Conservation (phyloP, 30 jellyfish, hydroid and myxozoan species). For the Turritopsis rubra region DNA sequence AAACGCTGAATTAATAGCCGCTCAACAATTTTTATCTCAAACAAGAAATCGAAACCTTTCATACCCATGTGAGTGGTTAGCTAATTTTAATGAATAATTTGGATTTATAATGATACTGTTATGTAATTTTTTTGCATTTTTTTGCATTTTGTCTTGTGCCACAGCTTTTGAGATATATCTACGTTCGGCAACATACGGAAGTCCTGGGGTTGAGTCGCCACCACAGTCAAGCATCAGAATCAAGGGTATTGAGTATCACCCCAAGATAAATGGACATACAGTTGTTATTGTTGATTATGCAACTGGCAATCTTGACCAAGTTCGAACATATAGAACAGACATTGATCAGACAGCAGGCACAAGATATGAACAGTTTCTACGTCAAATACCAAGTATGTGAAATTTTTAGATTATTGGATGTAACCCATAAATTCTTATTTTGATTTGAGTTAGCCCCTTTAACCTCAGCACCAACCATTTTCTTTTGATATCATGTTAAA, state of each 20-base stretch:
- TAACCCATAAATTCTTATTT: too few species aligned
- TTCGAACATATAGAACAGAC: slow-evolving; percentile 67
- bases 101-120: neutral
- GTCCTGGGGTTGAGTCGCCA: slow-evolving; percentile 62
- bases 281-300: slow-evolving; percentile 35
- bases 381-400: slow-evolving; percentile 38
- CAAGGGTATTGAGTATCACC: slow-evolving; percentile 71
- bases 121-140: neutral
- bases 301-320: slow-evolving; percentile 57
- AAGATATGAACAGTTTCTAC: slow-evolving; percentile 27
- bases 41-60: slow-evolving; percentile 56
- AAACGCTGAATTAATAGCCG: slow-evolving; percentile 39
- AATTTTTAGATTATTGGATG: too few species aligned
- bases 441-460: too few species aligned
- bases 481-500: too few species aligned
- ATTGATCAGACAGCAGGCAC: slow-evolving; percentile 49
- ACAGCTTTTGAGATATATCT: slow-evolving; percentile 40
- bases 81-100: neutral
- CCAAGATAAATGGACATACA: slow-evolving; percentile 60
- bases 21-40: slow-evolving; percentile 46
- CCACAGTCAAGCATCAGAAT: slow-evolving; percentile 62
- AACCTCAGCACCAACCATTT: too few species aligned
- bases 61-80: slow-evolving; percentile 42
- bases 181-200: slow-evolving; percentile 84
- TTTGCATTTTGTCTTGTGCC: neutral